Evolutionary conservation across 2,113 vertebrate genomes (phyloP).

Genomic region (Cavia aperea): DNA sequence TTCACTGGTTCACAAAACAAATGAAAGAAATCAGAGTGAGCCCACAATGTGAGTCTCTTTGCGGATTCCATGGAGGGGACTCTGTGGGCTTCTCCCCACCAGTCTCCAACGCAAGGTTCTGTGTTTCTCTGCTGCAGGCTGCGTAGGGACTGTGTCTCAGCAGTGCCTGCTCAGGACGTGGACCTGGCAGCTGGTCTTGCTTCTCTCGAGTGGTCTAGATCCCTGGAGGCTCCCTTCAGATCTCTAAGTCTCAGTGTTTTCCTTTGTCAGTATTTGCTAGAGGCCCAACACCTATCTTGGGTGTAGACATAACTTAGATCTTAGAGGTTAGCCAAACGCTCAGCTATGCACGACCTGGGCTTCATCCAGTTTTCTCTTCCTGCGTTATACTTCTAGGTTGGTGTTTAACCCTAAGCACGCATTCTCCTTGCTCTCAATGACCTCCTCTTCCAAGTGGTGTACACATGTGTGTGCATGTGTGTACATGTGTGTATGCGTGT

Average conservation of each 20-base stretch:
- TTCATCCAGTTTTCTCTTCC: background rate
- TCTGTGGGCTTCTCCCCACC: background rate
- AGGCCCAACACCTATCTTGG: background rate
- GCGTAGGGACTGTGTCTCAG: accelerated
- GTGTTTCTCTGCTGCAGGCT: background rate
- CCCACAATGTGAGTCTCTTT: conserved; percentile 36
- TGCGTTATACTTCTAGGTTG: conserved; percentile 29
- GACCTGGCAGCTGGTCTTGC: background rate
- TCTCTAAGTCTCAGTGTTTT: background rate
- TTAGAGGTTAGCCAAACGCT: background rate
- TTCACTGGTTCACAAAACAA: conserved; percentile 69
- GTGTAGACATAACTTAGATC: background rate
- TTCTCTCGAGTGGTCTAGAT: background rate
- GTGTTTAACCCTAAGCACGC: conserved; percentile 28
- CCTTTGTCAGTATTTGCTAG: background rate
- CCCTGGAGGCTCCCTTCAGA: background rate
- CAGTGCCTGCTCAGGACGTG: background rate
- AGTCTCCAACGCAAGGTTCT: background rate
- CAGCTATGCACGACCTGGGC: background rate
- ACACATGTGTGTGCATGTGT: background rate
- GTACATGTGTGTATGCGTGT: background rate
- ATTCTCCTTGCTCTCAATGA: conserved; percentile 28
- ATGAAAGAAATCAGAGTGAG: conserved; percentile 57
- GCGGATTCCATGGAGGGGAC: background rate
- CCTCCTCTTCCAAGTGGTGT: background rate